phyloP scores from a whole-genome alignment of 2,888 invertebrate genomes.

The Melieria omissa region DNA sequence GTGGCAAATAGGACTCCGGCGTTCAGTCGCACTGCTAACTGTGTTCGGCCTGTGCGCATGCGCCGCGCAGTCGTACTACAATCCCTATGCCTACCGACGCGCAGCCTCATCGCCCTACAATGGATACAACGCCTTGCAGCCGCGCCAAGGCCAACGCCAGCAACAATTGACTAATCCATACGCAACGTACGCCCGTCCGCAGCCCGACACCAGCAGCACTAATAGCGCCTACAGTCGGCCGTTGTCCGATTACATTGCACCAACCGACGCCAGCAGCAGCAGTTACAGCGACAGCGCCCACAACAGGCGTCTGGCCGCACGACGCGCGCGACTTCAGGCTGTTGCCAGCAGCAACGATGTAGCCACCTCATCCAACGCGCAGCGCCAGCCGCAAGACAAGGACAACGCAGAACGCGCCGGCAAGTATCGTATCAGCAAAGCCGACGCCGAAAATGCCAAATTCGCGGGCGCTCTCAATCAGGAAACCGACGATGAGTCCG shows the following conservation, averaged over 20 bases:
- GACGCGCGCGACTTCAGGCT: not conserved
- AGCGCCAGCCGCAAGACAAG: not conserved
- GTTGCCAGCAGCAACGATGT: conserved; percentile 20
- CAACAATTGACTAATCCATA: not conserved
- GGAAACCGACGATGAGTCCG: conserved; percentile 49
- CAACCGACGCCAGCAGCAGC: not conserved
- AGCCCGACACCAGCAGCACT: conserved; percentile 14
- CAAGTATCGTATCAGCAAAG: conserved; percentile 42
- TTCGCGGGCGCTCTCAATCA: conserved; percentile 60
- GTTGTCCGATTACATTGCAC: not conserved
- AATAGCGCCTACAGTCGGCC: conserved; percentile 7
- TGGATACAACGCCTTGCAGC: conserved; percentile 42
- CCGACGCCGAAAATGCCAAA: conserved; percentile 60
- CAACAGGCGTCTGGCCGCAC: conserved; percentile 11
- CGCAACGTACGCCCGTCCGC: not conserved
- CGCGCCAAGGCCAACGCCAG: conserved; percentile 8
- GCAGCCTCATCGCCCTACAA: conserved; percentile 18
- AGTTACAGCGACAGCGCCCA: conserved; percentile 2
- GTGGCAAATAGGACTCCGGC: not conserved
- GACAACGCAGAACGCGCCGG: not conserved
- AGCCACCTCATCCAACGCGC: not conserved
- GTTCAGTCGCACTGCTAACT: conserved; percentile 42
- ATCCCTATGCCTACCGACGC: conserved; percentile 19
- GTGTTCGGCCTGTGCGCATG: conserved; percentile 43
- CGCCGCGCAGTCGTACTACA: conserved; percentile 46